A percentile compares a stretch with the other conserved stretches of the same genome.
Evolutionary conservation across 2,888 invertebrate genomes (phyloP).

Genomic region (Apotomis betuletana): DNA sequence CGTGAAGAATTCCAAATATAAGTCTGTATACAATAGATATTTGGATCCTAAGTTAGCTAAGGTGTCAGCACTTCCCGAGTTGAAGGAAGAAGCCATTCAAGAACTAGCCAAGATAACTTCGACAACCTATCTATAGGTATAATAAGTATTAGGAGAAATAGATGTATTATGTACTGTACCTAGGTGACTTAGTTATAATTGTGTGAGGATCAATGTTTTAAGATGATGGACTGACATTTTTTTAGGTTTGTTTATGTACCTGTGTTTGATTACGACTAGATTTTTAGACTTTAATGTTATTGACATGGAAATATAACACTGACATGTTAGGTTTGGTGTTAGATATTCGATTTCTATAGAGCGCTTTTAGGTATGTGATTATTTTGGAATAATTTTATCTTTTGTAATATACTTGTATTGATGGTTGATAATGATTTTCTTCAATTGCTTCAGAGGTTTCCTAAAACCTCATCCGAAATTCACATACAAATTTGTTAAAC

Average conservation of each 20-base stretch:
- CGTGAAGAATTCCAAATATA: conserved; percentile 87
- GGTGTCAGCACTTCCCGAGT: conserved; percentile 85
- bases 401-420: conserved; percentile 46
- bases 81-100: conserved; percentile 75
- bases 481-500: conserved; percentile 35
- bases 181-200: conserved; percentile 29
- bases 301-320: conserved; percentile 53
- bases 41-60: conserved; percentile 81
- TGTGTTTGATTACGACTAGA: conserved; percentile 62
- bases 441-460: conserved; percentile 52
- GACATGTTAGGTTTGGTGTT: conserved; percentile 45
- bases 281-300: conserved; percentile 64
- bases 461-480: conserved; percentile 51
- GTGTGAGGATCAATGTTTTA: conserved; percentile 35
- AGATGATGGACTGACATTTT: conserved; percentile 61
- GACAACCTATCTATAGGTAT: conserved; percentile 41
- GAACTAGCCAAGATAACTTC: conserved; percentile 57
- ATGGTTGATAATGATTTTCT: conserved; percentile 45
- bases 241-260: conserved; percentile 67
- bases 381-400: conserved; percentile 44
- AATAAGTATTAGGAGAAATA: conserved; percentile 15
- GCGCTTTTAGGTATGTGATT: conserved; percentile 40
- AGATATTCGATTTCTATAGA: conserved; percentile 39
- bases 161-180: conserved; percentile 16
- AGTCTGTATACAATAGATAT: conserved; percentile 88